phyloP scores from a whole-genome alignment of 2,113 vertebrate genomes.

The Sebastes schlegelii region DNA sequence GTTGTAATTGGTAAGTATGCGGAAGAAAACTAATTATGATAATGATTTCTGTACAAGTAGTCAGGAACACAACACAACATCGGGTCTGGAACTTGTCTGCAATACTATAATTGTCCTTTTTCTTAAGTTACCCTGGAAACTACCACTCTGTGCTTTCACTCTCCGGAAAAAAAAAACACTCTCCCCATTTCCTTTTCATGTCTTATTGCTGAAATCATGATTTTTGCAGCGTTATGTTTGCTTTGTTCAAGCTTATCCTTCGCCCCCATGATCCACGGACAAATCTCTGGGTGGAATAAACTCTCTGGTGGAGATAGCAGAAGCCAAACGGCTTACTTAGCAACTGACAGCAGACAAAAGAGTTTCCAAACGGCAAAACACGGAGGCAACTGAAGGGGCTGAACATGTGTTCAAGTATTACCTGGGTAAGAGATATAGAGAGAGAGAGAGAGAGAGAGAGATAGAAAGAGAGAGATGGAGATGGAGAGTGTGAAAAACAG shows the following conservation, averaged over 20 bases:
- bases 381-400: background rate
- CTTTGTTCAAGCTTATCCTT: slow-evolving; percentile 51
- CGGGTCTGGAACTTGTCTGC: background rate
- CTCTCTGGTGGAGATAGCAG: slow-evolving; percentile 30
- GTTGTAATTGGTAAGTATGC: background rate
- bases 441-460: background rate
- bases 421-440: background rate
- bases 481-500: background rate
- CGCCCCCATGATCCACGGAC: slow-evolving; percentile 33
- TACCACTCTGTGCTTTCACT: background rate
- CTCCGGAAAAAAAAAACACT: slow-evolving; percentile 12
- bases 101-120: background rate
- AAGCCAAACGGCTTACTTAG: slow-evolving; percentile 57
- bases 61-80: background rate
- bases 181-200: slow-evolving; percentile 19
- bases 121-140: background rate
- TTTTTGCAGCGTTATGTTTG: slow-evolving; percentile 56
- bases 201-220: slow-evolving; percentile 66
- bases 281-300: slow-evolving; percentile 56
- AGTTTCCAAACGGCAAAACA: slow-evolving; percentile 10
- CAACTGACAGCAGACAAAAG: slow-evolving; percentile 37
- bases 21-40: background rate
- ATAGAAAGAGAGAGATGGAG: background rate
- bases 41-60: background rate
- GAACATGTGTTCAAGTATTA: slow-evolving; percentile 7